A percentile compares a stretch with the other conserved stretches of the same genome.
phyloP scores from a whole-genome alignment of 1,140 invertebrate species.

The Eulimnadia texana region DNA sequence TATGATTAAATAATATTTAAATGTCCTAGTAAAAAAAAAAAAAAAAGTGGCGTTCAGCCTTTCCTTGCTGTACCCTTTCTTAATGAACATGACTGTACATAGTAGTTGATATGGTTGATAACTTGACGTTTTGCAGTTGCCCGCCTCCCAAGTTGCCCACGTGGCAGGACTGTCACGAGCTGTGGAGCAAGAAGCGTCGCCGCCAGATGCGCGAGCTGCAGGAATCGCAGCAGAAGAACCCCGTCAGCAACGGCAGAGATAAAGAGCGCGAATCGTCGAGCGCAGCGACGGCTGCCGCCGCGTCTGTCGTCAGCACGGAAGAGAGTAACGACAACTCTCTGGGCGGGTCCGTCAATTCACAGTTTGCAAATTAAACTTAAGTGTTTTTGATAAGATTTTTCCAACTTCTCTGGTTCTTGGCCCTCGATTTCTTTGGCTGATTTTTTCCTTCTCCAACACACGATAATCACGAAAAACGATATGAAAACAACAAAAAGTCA shows the following conservation, averaged over 20 bases:
- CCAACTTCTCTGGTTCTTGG: neutral
- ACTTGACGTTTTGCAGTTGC: no score
- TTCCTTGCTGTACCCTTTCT: no score
- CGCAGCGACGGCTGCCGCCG: constrained; percentile 13
- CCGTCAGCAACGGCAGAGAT: constrained; percentile 24
- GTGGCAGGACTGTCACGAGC: constrained; percentile 97
- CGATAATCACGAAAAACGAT: no score
- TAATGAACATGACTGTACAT: no score
- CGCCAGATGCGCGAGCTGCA: constrained; percentile 63
- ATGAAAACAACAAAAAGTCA: no score
- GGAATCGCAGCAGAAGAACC: constrained; percentile 38
- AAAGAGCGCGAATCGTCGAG: constrained; percentile 19
- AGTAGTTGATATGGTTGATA: no score
- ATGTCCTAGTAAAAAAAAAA: no score
- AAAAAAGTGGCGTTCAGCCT: no score
- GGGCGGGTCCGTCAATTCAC: constrained; percentile 20
- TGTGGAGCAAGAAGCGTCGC: constrained; percentile 91
- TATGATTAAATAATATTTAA: no score
- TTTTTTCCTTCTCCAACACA: no score
- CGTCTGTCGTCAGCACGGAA: constrained; percentile 12
- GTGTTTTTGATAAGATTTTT: neutral
- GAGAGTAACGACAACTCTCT: constrained; percentile 13
- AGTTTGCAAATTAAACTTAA: constrained; percentile 17
- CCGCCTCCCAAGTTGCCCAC: constrained; percentile 67
- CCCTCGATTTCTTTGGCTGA: no score